Evolutionary conservation across 2,113 vertebrate species (phyloP).

Genomic region (Lycocorax pyrrhopterus): DNA sequence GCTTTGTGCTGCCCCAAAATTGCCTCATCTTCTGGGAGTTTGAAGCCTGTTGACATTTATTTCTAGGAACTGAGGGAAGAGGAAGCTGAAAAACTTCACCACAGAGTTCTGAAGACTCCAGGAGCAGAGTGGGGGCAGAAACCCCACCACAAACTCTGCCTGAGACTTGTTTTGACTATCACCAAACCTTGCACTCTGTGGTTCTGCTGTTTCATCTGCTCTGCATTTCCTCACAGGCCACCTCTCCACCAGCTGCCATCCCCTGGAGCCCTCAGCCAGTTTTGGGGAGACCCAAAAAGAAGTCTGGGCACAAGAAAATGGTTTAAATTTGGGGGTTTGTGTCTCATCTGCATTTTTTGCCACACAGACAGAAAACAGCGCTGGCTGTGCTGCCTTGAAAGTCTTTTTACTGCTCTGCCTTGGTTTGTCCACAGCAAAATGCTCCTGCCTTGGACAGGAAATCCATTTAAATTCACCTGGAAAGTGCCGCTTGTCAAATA

Average conservation of each 20-base stretch:
- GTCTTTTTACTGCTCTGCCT: not conserved
- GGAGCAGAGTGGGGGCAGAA: not conserved
- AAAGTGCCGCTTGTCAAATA: not conserved
- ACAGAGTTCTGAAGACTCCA: not conserved
- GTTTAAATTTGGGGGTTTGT: not conserved
- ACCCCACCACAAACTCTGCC: fast-evolving
- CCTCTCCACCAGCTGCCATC: not conserved
- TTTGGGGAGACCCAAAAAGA: not conserved
- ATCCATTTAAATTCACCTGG: not conserved
- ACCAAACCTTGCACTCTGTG: not conserved
- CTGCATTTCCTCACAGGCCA: not conserved
- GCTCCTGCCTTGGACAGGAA: not conserved
- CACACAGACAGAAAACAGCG: not conserved
- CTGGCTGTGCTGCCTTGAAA: not conserved
- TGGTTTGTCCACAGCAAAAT: not conserved
- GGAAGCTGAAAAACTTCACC: not conserved
- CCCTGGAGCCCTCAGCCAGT: not conserved
- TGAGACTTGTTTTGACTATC: not conserved
- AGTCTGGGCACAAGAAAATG: not conserved
- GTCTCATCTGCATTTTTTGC: not conserved
- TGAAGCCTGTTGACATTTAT: not conserved
- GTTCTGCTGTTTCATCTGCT: not conserved
- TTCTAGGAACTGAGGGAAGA: not conserved
- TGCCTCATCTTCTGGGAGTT: not conserved
- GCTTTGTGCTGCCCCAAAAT: not conserved